These are phyloP conservation scores for Dasyurus viverrinus DNA, from an alignment of 2,113 vertebrate genomes.

Conservation along the genomic window DNA sequence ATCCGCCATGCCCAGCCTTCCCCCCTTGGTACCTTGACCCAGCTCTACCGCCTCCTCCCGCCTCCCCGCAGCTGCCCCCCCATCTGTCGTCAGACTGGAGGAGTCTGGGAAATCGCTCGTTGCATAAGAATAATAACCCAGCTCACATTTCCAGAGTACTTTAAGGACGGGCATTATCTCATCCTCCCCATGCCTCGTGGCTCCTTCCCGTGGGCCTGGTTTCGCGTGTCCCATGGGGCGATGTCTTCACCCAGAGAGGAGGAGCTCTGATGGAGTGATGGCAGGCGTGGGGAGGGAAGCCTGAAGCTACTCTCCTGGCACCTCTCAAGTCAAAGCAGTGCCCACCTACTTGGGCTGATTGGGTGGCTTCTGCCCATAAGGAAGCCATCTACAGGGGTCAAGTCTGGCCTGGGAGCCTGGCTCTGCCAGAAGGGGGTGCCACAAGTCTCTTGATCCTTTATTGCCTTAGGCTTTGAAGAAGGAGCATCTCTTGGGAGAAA, in stretches of 20 bases:
- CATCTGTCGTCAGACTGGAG: background rate
- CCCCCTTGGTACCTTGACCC: background rate
- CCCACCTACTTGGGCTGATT: background rate
- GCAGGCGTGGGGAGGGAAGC: background rate
- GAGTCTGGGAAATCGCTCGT: background rate
- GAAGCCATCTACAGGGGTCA: background rate
- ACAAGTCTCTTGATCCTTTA: background rate
- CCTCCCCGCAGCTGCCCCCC: background rate
- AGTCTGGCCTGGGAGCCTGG: background rate
- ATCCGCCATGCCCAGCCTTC: background rate
- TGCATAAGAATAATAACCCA: background rate
- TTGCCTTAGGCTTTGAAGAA: background rate
- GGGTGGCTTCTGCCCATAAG: background rate
- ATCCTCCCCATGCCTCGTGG: background rate
- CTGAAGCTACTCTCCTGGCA: too few relatives aligned
- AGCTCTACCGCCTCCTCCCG: background rate
- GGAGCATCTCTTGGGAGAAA: background rate
- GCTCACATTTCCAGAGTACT: too few relatives aligned
- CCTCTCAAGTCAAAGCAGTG: too few relatives aligned
- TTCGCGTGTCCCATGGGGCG: background rate
- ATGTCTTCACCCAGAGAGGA: background rate
- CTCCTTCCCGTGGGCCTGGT: background rate
- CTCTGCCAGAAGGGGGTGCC: background rate
- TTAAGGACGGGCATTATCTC: background rate
- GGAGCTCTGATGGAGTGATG: background rate